Base-by-base conservation (phyloP, 2,797 vertebrate genomes). In the Halcyon smyrnensis region DNA sequence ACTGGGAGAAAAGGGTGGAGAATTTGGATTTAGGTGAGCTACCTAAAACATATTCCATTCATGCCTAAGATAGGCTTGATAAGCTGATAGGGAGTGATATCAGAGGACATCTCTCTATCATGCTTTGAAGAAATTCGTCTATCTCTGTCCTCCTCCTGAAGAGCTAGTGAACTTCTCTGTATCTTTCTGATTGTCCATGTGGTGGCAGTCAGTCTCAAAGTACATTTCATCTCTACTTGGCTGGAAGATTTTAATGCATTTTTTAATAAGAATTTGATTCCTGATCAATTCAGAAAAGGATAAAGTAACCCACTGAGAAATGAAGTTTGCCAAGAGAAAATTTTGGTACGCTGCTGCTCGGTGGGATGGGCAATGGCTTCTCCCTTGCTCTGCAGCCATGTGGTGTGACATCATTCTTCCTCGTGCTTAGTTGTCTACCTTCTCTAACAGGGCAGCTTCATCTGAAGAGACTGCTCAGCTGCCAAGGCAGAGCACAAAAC, bases 141-240 rank as follows among this genome's bases (percentile, higher is more conserved):
- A 1, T 63, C 15, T 87, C 12, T 6, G 51, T 45, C 21, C 8
- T 51, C 36, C 36, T 79, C 43, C 25, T 41, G 45, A 57, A 30
- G 8, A 48, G 14, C 8, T 39, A 27, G 11, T 39, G 79, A 43
- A 37, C 1, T 0, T 90, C 46, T 89, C 54, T 76, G 46, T 88
- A 12, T 74, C 65, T 76, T 95, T 90, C 67, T 89, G 36, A 56
- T 12, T 67, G 56, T 68, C 85, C 67, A 74, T 86, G 27, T 67
- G 81, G 63, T 93, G 83, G 67, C 77, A 91, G 36, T 82, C 67
- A 91, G 36, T 82, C 67, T 90, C 87, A 95, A 93, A 74, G 53
- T 93, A 41, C 70, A 56, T 79, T 95, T 94, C 20, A 19, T 63
- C 51, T 86, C 54, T n/a, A 48, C 28, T 63, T 90, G 16, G 15